A percentile compares a stretch with the other conserved stretches of the same genome.
phyloP scores from a whole-genome alignment of 2,113 vertebrate genomes.

The Crocuta crocuta region DNA sequence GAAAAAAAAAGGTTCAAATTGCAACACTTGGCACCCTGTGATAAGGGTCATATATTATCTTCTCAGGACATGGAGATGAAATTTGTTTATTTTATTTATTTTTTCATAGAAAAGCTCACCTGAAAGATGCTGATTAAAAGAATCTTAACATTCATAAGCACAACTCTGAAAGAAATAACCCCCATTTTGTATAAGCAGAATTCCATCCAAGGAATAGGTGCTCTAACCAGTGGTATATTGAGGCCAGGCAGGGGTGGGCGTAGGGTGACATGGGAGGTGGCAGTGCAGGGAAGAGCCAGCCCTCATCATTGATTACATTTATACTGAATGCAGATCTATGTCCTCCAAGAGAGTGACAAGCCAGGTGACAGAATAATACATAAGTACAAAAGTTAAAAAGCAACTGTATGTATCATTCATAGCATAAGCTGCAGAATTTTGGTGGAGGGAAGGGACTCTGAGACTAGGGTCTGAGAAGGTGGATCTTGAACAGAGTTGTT shows the following conservation, averaged over 20 bases:
- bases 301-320: not conserved
- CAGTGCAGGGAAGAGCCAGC: no score
- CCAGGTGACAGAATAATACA: not conserved
- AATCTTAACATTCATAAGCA: slow-evolving; percentile 45
- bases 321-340: not conserved
- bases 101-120: not conserved
- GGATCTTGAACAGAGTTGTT: not conserved
- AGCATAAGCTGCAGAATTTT: not conserved
- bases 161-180: not conserved
- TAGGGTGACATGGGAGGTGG: not conserved
- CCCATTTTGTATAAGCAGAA: not conserved
- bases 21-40: not conserved
- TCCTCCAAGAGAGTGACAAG: not conserved
- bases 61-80: not conserved
- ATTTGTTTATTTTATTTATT: not conserved
- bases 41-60: not conserved
- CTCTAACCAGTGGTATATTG: not conserved
- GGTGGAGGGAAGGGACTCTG: not conserved
- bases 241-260: not conserved
- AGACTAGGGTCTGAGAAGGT: not conserved
- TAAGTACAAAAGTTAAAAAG: not conserved
- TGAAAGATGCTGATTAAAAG: not conserved
- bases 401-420: not conserved
- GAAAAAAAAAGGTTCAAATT: slow-evolving; percentile 19
- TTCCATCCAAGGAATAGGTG: not conserved